phyloP scores from a whole-genome alignment of 2,797 vertebrate genomes.

The Cottoperca gobio region DNA sequence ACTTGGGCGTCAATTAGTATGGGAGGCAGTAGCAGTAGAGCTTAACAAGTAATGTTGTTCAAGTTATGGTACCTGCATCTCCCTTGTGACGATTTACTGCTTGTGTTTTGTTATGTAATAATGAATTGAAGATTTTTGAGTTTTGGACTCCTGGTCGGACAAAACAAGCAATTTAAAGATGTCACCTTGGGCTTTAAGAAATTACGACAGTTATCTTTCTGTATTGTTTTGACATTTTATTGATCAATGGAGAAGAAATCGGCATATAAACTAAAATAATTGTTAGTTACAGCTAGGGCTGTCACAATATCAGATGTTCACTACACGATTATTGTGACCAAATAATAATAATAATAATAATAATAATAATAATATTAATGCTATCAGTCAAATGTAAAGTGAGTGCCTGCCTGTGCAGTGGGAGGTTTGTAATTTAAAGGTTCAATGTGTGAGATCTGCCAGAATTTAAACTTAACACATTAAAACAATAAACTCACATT shows the following conservation, averaged over 20 bases:
- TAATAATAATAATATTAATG: too few species aligned
- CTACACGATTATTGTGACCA: too few species aligned
- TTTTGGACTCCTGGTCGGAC: neutral
- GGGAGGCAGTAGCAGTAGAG: neutral
- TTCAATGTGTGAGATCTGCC: too few species aligned
- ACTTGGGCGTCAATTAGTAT: constrained; percentile 5
- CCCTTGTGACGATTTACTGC: neutral
- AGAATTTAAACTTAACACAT: too few species aligned
- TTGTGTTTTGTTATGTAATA: neutral
- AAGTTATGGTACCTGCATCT: neutral
- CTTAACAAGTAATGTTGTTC: neutral
- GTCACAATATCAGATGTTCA: too few species aligned
- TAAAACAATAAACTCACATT: too few species aligned
- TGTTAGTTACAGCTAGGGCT: neutral
- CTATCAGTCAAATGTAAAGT: too few species aligned
- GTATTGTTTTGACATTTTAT: neutral
- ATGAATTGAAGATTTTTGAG: neutral
- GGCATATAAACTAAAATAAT: neutral
- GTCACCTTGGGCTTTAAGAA: neutral
- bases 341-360: too few species aligned
- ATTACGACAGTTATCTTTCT: neutral
- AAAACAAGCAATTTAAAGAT: constrained; percentile 13
- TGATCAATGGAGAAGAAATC: neutral
- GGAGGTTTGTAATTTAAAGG: too few species aligned
- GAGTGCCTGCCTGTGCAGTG: neutral